Evolutionary conservation across 1,140 invertebrate species (phyloP).

Genomic region (Bombyx mandarina): DNA sequence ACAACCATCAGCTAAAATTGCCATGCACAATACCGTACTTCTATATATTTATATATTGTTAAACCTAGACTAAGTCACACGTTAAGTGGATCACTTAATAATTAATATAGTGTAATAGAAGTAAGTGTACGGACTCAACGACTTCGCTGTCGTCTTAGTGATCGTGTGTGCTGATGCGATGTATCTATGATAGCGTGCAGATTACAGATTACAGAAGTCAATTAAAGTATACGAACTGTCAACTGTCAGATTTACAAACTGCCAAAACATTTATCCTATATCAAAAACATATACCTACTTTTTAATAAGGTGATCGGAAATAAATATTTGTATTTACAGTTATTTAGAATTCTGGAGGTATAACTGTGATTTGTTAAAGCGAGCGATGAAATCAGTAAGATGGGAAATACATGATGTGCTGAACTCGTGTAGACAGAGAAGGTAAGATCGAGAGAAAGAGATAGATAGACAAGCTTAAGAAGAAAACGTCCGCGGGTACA

Average conservation of each 20-base stretch:
- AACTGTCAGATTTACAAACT: too few relatives aligned
- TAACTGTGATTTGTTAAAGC: background rate
- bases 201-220: too few relatives aligned
- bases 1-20: constrained; percentile 64
- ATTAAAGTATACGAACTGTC: too few relatives aligned
- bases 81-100: constrained; percentile 56
- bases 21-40: constrained; percentile 59
- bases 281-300: too few relatives aligned
- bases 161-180: too few relatives aligned
- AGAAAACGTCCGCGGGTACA: constrained; percentile 31
- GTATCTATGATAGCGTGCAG: too few relatives aligned
- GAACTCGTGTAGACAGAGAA: constrained; percentile 21
- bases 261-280: too few relatives aligned
- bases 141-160: constrained; percentile 3
- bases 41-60: constrained; percentile 17
- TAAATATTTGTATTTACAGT: too few relatives aligned
- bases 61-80: constrained; percentile 45
- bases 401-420: constrained; percentile 59
- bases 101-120: constrained; percentile 39
- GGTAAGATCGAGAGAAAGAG: constrained; percentile 12
- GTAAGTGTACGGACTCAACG: constrained; percentile 26
- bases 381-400: constrained; percentile 16
- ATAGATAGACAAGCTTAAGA: constrained; percentile 22
- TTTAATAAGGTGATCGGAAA: too few relatives aligned
- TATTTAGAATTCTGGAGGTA: too few relatives aligned